Conservation (phyloP, 2,888 invertebrate genomes). For the Cantharis lateralis region DNA sequence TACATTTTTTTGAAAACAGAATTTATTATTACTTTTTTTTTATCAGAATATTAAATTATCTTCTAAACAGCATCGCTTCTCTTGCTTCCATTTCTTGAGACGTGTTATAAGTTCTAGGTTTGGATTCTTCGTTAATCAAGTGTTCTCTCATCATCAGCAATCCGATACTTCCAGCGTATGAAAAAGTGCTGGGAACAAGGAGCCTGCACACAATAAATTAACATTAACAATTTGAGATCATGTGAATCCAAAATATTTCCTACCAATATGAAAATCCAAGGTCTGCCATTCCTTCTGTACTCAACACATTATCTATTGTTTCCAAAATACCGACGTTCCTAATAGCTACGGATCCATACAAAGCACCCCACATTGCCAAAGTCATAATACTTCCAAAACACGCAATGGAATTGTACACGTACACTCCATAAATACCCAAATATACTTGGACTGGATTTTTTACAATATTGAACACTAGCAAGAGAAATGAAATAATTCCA, state of each 20-base stretch:
- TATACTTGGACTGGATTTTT: conserved; percentile 64
- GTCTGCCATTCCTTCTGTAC: conserved; percentile 45
- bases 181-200: conserved; percentile 40
- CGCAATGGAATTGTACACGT: conserved; percentile 64
- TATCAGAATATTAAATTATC: background rate
- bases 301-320: conserved; percentile 46
- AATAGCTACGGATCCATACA: conserved; percentile 47
- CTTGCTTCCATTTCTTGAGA: conserved; percentile 34
- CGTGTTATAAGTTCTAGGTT: conserved; percentile 33
- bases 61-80: conserved; percentile 29
- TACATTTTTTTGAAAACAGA: background rate
- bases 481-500: conserved; percentile 55
- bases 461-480: conserved; percentile 64
- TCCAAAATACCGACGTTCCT: conserved; percentile 53
- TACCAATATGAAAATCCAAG: conserved; percentile 59
- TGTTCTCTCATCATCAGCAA: conserved; percentile 49
- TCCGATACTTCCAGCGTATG: conserved; percentile 47
- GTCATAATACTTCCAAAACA: conserved; percentile 44
- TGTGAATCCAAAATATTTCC: conserved; percentile 23
- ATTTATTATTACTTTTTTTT: no score
- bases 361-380: conserved; percentile 53
- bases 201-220: conserved; percentile 44
- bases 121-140: conserved; percentile 47
- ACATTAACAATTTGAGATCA: background rate
- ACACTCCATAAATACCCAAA: conserved; percentile 63